phyloP scores from a whole-genome alignment of 1,140 invertebrate genomes.

The Drosophila carrolli region DNA sequence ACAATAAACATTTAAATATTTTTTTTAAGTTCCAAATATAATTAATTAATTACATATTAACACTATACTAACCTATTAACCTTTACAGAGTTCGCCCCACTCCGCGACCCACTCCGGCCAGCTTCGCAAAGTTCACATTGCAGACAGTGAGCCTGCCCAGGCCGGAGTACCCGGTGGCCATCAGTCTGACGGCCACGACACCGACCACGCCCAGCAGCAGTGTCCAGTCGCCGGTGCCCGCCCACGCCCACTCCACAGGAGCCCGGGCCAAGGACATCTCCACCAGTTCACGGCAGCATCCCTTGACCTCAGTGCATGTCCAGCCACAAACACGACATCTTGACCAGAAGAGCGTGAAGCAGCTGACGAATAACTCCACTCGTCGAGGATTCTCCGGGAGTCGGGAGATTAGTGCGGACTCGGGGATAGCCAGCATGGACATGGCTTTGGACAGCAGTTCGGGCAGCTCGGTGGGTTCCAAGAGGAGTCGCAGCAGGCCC shows the following conservation, averaged over 20 bases:
- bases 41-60: background rate
- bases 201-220: constrained; percentile 77
- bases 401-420: constrained; percentile 86
- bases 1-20: no score
- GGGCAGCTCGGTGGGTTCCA: constrained; percentile 74
- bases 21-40: no score
- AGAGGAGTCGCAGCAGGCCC: constrained; percentile 84
- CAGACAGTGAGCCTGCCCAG: constrained; percentile 90
- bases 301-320: constrained; percentile 70
- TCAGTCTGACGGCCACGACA: constrained; percentile 78
- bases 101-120: constrained; percentile 60
- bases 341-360: constrained; percentile 90
- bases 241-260: constrained; percentile 53
- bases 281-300: constrained; percentile 33
- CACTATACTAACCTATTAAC: background rate
- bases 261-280: constrained; percentile 58
- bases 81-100: constrained; percentile 67
- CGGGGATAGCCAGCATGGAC: constrained; percentile 87
- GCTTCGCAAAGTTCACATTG: constrained; percentile 88
- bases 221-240: constrained; percentile 59
- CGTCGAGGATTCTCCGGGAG: constrained; percentile 84
- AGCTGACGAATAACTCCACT: constrained; percentile 87
- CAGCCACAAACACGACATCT: constrained; percentile 74
- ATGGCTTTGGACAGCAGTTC: constrained; percentile 83
- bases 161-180: constrained; percentile 89